These are phyloP conservation scores for Leucoma salicis DNA, from an alignment of 2,888 invertebrate genomes.

Conservation along the genomic window DNA sequence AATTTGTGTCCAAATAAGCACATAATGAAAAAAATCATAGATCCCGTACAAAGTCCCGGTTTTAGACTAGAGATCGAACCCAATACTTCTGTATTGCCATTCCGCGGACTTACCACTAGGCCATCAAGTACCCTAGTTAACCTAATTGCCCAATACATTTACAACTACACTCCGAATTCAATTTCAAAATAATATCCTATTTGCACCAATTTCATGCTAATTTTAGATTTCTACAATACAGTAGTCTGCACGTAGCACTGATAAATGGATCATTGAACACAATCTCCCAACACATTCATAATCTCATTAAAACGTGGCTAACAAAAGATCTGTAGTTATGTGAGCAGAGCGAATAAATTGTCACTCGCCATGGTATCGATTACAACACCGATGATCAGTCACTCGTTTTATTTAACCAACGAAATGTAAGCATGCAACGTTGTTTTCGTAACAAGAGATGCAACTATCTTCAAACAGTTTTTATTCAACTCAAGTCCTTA, in stretches of 20 bases:
- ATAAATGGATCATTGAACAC: conserved; percentile 21
- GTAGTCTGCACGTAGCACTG: conserved; percentile 8
- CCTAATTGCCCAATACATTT: conserved; percentile 16
- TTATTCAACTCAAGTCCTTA: conserved; percentile 50
- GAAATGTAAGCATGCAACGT: conserved; percentile 47
- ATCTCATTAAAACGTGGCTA: conserved; percentile 31
- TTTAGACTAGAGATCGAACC: too few relatives aligned
- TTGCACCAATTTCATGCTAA: conserved; percentile 26
- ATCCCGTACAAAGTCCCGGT: too few relatives aligned
- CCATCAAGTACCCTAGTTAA: too few relatives aligned
- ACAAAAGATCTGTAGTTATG: conserved; percentile 41
- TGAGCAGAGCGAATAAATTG: conserved; percentile 48
- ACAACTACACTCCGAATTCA: conserved; percentile 14
- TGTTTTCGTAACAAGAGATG: conserved; percentile 53
- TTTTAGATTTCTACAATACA: conserved; percentile 20
- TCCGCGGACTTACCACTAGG: too few relatives aligned
- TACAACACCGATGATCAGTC: conserved; percentile 30
- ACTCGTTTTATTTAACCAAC: conserved; percentile 44
- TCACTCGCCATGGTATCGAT: conserved; percentile 32
- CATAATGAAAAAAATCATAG: too few relatives aligned
- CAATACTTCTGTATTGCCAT: too few relatives aligned
- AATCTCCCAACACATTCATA: conserved; percentile 38
- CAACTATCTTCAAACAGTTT: conserved; percentile 46
- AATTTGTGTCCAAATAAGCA: too few relatives aligned
- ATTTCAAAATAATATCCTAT: not conserved